A percentile compares a stretch with the other conserved stretches of the same genome.
Evolutionary conservation across 2,797 vertebrate species (phyloP).

Genomic region (Girardinus metallicus): DNA sequence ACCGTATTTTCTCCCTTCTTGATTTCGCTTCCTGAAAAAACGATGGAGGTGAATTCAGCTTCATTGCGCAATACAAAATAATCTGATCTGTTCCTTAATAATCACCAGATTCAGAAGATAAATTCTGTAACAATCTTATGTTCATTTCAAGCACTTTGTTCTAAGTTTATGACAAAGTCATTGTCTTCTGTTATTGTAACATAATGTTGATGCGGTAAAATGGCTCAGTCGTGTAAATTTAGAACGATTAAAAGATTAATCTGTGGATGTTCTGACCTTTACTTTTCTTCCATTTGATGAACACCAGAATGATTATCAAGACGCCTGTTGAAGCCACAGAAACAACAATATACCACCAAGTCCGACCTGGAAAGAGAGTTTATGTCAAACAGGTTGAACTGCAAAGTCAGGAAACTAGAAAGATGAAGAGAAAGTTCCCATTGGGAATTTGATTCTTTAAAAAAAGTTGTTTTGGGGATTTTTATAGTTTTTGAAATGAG

Average conservation of each 20-base stretch:
- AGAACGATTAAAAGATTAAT: neutral
- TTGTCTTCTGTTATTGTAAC: neutral
- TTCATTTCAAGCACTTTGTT: neutral
- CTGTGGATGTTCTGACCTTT: constrained; percentile 1
- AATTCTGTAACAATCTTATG: neutral
- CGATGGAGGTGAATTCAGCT: neutral
- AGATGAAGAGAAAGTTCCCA: neutral
- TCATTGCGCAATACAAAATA: neutral
- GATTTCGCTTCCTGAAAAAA: constrained; percentile 12
- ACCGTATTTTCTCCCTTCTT: neutral
- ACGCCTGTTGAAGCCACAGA: neutral
- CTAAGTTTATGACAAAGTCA: neutral
- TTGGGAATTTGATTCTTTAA: neutral
- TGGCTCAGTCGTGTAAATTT: too few species aligned
- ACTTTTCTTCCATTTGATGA: neutral
- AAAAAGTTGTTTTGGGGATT: neutral
- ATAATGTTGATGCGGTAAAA: neutral
- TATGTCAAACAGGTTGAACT: neutral
- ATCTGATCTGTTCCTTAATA: neutral
- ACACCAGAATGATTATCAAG: neutral
- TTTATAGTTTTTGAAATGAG: neutral
- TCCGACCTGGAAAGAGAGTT: neutral
- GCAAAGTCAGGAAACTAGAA: neutral
- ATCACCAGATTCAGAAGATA: neutral
- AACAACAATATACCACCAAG: neutral